Evolutionary conservation across 1,140 invertebrate species (phyloP).

Genomic region (Trachelipus rathkii): DNA sequence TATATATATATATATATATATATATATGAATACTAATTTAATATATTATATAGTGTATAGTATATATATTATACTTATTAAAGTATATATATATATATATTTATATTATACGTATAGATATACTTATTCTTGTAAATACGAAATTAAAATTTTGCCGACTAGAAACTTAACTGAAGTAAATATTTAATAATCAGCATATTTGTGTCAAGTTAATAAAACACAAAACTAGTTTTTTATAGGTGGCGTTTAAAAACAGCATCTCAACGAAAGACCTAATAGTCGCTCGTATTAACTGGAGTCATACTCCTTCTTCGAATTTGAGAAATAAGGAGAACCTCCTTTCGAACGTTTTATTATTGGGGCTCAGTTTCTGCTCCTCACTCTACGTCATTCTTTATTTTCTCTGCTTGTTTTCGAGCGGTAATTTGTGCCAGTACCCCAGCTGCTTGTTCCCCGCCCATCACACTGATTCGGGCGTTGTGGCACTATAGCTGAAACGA

Average conservation of each 20-base stretch:
- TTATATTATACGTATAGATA: no score
- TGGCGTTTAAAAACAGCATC: slow-evolving; percentile 75
- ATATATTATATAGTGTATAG: no score
- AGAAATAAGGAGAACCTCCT: slow-evolving; percentile 88
- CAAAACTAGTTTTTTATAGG: slow-evolving; percentile 74
- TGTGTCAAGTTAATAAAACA: slow-evolving; percentile 85
- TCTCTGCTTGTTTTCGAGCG: slow-evolving; percentile 63
- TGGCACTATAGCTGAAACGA: slow-evolving; percentile 94
- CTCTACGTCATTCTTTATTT: slow-evolving; percentile 64
- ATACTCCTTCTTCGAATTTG: slow-evolving; percentile 97
- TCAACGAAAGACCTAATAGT: slow-evolving; percentile 77
- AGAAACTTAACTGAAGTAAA: no score
- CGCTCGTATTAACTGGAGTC: slow-evolving; percentile 82
- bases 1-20: no score
- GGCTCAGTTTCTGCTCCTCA: slow-evolving; percentile 71
- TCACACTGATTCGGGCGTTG: slow-evolving; percentile 89
- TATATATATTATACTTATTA: no score
- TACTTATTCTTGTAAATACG: no score
- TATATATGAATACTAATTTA: no score
- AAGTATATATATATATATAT: no score
- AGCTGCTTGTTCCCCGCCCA: slow-evolving; percentile 92
- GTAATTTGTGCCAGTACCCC: slow-evolving; percentile 84
- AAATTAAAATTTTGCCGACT: no score
- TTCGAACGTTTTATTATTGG: slow-evolving; percentile 82
- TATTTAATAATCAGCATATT: no score